phyloP scores from a whole-genome alignment of 1,140 invertebrate species.

The Zophobas atratus region DNA sequence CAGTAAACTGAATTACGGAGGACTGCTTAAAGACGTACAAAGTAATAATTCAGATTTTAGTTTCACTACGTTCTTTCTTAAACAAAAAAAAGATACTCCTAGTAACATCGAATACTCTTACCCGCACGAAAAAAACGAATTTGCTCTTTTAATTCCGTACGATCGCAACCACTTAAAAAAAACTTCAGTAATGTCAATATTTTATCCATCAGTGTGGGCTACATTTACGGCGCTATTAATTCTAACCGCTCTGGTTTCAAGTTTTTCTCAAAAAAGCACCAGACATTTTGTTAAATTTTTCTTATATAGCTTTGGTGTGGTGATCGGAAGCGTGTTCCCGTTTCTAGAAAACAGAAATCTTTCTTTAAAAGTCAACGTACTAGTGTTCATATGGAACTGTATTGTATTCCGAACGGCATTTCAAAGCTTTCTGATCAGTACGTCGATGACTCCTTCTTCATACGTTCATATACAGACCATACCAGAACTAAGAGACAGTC shows the following conservation, averaged over 20 bases:
- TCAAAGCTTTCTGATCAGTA: neutral
- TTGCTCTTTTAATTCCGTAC: neutral
- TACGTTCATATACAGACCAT: neutral
- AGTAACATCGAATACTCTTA: neutral
- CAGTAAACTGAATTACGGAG: neutral
- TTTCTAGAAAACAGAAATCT: neutral
- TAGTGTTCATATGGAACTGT: neutral
- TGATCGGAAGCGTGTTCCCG: neutral
- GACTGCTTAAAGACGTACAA: neutral
- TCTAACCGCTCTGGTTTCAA: neutral
- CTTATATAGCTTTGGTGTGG: neutral
- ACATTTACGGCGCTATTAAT: neutral
- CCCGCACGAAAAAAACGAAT: constrained; percentile 7
- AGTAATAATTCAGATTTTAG: constrained; percentile 25
- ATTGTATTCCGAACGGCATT: neutral
- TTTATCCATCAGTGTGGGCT: neutral
- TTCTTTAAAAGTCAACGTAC: neutral
- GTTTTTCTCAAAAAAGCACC: neutral
- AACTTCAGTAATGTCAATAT: neutral
- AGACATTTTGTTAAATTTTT: neutral
- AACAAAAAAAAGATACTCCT: neutral
- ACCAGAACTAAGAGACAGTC: neutral
- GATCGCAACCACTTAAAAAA: neutral
- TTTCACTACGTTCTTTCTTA: neutral
- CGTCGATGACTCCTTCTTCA: neutral